These are phyloP conservation scores for Luehdorfia chinensis DNA, from an alignment of 1,140 invertebrate species.

Conservation along the genomic window DNA sequence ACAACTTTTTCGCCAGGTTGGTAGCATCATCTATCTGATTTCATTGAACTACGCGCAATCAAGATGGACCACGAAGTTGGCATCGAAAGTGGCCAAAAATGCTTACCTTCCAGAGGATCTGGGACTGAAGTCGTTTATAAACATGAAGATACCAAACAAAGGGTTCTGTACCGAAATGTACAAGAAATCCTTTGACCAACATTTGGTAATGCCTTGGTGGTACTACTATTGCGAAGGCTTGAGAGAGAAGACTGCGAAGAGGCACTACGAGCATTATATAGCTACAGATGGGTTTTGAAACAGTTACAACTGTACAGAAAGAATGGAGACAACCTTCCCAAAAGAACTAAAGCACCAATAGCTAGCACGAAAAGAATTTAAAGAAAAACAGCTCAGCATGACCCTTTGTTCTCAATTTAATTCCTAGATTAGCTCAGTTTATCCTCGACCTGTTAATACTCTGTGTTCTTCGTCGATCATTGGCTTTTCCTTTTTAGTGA, in stretches of 20 bases:
- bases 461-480: background rate
- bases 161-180: slow-evolving; percentile 36
- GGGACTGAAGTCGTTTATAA: slow-evolving; percentile 1
- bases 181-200: slow-evolving; percentile 17
- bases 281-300: slow-evolving; percentile 26
- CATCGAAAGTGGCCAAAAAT: background rate
- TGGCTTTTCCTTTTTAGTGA: too few relatives aligned
- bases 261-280: slow-evolving; percentile 10
- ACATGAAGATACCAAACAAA: slow-evolving; percentile 34
- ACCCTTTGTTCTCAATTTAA: too few relatives aligned
- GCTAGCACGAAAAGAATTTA: background rate
- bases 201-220: slow-evolving; percentile 45
- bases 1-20: background rate
- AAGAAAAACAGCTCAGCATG: too few relatives aligned
- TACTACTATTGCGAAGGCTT: slow-evolving; percentile 36
- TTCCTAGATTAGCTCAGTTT: background rate
- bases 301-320: slow-evolving; percentile 23
- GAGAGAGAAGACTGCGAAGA: slow-evolving; percentile 19
- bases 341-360: background rate
- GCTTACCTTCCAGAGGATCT: background rate
- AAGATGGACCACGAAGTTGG: slow-evolving; percentile 1
- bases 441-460: too few relatives aligned
- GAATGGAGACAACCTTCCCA: background rate
- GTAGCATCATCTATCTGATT: slow-evolving; percentile 1
- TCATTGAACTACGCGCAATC: slow-evolving; percentile 2